Evolutionary conservation across 2,888 invertebrate genomes (phyloP), one percentile per base, ranked within the genome.

Genomic region (Bedellia somnulentella): DNA sequence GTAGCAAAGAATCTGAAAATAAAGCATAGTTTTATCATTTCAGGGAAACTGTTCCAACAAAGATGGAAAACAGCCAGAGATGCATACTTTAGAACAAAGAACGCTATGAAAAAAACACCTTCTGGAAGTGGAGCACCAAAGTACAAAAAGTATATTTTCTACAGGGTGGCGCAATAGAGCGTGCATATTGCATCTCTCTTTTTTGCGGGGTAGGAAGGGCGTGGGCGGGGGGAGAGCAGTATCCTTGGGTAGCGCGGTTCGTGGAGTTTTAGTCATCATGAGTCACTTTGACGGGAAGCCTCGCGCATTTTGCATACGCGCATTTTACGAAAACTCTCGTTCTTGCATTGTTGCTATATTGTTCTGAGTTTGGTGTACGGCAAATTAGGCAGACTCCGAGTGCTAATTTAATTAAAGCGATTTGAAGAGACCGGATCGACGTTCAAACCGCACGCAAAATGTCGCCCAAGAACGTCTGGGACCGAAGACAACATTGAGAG

Each of bases 1-100:
- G 44, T 49, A 17, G 45, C 43, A 21, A 49, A 30, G 36, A 38
- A 47, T 36, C 47, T 49, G 34, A 37, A 46, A 47, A 34, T 24
- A 35, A 38, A 35, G 33, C 31, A 17, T 32, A 10, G 10, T 30
- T 34, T 31, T 31, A 31, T 32, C 31, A 25, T 31, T 34, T 27
- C 29, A 34, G 34, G 14, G 11, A 37, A 37, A 35, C 24, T 35
- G 21, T 15, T 26, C 9, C 37, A 35, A 26, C 41, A 40, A 31
- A 31, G 39, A 22, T 39, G 41, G 43, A 42, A 36, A 40, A 36
- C 41, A 29, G 37, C 39, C 24, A 14, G 35, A 15, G 42, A 38
- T 17, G 35, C 36, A n/a, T 39, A 24, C 15, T 36, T 41, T 24
- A 38, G 37, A 36, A 35, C 32, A 34, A 43, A 37, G 28, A 32